Conservation (phyloP, 2,888 invertebrate species). For the Cephonodes hylas region DNA sequence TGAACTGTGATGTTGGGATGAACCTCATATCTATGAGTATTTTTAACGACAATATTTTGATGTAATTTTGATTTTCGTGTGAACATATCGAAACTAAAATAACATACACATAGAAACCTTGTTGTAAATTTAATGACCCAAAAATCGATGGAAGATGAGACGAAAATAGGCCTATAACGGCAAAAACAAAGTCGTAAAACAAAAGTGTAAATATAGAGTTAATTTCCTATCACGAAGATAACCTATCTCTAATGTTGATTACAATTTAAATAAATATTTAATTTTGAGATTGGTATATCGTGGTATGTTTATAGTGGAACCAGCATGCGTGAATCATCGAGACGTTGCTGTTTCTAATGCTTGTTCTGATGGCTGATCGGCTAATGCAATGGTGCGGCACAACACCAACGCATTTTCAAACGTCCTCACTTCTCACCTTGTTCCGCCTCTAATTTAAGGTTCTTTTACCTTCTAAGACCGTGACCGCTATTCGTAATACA, state of each 20-base stretch:
- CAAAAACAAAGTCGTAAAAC: not conserved
- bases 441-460: conserved; percentile 33
- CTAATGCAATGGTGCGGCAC: conserved; percentile 8
- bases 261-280: not conserved
- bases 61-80: too few relatives aligned
- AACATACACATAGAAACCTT: too few relatives aligned
- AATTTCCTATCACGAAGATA: not conserved
- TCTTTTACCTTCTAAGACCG: conserved; percentile 45
- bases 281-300: not conserved
- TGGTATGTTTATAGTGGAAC: not conserved
- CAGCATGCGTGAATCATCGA: not conserved
- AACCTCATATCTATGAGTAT: too few relatives aligned
- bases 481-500: conserved; percentile 39
- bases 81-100: too few relatives aligned
- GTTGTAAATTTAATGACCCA: too few relatives aligned
- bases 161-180: not conserved
- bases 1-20: too few relatives aligned
- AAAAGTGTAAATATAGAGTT: not conserved
- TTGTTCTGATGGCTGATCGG: conserved; percentile 18
- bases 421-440: conserved; percentile 47
- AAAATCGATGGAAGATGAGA: too few relatives aligned
- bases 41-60: too few relatives aligned
- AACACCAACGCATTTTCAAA: conserved; percentile 23
- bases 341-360: conserved; percentile 13
- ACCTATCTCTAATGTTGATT: not conserved